Base-by-base conservation (phyloP, 1,140 invertebrate species). In the Drosophila nannoptera region DNA sequence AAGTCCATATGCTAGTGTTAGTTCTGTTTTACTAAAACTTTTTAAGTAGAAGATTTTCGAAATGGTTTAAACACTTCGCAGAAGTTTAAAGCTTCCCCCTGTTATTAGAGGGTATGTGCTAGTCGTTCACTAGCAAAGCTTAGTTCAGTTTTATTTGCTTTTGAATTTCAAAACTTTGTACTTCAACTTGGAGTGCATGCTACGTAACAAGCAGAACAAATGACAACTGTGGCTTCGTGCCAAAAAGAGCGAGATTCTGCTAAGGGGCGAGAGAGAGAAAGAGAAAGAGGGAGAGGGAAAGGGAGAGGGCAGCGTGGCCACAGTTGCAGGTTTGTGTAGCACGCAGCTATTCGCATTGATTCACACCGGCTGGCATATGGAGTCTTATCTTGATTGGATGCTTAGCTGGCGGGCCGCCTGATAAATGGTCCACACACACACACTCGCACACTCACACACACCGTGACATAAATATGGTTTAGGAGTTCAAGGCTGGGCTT, bases 181-280 rank as follows among this genome's bases (percentile, higher is more conserved):
- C 81, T 84, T 78, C 73, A 78, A 83, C 76, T 83, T 73, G 54
- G 71, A 75, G 36, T 86, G 81, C 69, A 86, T 80, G 73, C 73
- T 22, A 80, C 86, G 80, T 83, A 71, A 67, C 61, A 48, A 70
- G 22, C 6, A 55, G 22, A 38, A 33, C 58, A 63, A 65, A 49
- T 52, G 38, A 45, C 35, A 56, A 64, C 52, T 64, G 43, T 31
- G 61, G 14, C 49, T 9, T 4, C 40, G 14, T 22, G 46, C 38
- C 42, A 49, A 45, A 38, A 48, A 46, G 40, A 38, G 40, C 50
- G 65, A 9, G 8, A n/a, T n/a, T 3, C 22, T 22, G 22, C 22
- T 22, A 36, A 22, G 0, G 14, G 4, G 14, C 7, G 31, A 7
- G 12, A 8, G 22, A 31, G 38, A 22, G 16, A 12, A 0, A 11